These are phyloP conservation scores for Rhamphomyia laevipes DNA, from an alignment of 2,888 invertebrate genomes.

Conservation along the genomic window DNA sequence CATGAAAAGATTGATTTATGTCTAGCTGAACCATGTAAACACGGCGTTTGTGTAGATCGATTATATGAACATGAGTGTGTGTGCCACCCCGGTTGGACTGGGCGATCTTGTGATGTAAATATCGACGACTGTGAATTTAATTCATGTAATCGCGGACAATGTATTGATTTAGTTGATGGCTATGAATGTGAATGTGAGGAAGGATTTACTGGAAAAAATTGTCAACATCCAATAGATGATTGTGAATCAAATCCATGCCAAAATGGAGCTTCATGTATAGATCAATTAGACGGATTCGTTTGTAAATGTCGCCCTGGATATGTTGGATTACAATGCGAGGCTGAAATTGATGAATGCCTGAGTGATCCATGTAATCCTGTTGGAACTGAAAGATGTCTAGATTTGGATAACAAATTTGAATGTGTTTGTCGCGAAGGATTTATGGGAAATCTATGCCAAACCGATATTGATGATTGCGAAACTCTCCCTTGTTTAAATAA, in stretches of 20 bases:
- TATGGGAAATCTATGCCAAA: constrained; percentile 71
- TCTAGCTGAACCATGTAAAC: constrained; percentile 76
- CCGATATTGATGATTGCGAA: constrained; percentile 77
- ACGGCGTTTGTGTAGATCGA: constrained; percentile 86
- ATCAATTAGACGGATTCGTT: constrained; percentile 77
- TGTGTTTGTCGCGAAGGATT: constrained; percentile 87
- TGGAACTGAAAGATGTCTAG: constrained; percentile 82
- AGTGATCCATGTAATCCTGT: constrained; percentile 82
- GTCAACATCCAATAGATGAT: constrained; percentile 88
- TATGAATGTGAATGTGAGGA: constrained; percentile 82
- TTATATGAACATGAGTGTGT: constrained; percentile 77
- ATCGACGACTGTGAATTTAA: constrained; percentile 80
- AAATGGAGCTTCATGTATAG: constrained; percentile 79
- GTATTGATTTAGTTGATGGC: constrained; percentile 75
- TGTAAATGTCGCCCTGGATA: constrained; percentile 91
- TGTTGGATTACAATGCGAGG: constrained; percentile 86
- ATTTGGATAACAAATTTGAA: constrained; percentile 73
- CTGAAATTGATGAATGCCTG: constrained; percentile 83
- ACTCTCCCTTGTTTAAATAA: constrained; percentile 78
- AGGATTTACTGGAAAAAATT: constrained; percentile 90
- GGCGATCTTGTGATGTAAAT: constrained; percentile 74
- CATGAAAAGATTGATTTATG: constrained; percentile 92
- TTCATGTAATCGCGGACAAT: constrained; percentile 91
- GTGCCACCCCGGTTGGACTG: constrained; percentile 88
- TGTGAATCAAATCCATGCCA: constrained; percentile 84